Evolutionary conservation across 2,888 invertebrate genomes (phyloP).

Genomic region (Prostheceraeus crozeri): DNA sequence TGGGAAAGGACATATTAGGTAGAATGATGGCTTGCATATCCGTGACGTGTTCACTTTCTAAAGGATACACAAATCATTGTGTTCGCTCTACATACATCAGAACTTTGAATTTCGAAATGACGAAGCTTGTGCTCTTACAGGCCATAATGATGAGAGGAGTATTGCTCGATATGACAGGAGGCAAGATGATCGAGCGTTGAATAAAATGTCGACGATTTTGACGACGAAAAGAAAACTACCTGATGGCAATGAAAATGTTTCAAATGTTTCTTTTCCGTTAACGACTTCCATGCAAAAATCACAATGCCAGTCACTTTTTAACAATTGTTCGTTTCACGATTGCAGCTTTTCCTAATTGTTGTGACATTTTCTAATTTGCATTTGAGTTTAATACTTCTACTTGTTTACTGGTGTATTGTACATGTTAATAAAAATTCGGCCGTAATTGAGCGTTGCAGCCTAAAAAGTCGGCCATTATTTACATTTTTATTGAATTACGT

Average conservation of each 20-base stretch:
- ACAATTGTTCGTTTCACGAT: slow-evolving; percentile 16
- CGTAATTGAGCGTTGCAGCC: slow-evolving; percentile 10
- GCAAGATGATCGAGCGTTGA: neutral
- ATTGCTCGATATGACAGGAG: slow-evolving; percentile 5
- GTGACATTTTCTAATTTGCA: neutral
- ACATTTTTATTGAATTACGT: slow-evolving; percentile 10
- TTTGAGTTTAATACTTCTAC: neutral
- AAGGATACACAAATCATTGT: no score
- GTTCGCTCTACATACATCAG: no score
- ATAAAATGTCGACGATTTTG: neutral
- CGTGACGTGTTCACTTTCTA: neutral
- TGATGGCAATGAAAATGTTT: slow-evolving; percentile 10
- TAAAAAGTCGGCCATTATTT: neutral
- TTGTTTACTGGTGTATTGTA: neutral
- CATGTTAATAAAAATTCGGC: slow-evolving; percentile 8
- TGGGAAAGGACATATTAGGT: no score
- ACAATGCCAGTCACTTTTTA: slow-evolving; percentile 2
- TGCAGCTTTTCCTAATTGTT: neutral
- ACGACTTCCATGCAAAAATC: slow-evolving; percentile 9
- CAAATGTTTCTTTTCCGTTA: neutral
- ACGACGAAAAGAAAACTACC: slow-evolving; percentile 11
- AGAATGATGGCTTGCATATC: slow-evolving; percentile 1
- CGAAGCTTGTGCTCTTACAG: neutral
- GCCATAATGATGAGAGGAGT: slow-evolving; percentile 9
- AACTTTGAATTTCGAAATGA: neutral